Evolutionary conservation across 2,888 invertebrate genomes (phyloP).

Genomic region (Lomographa bimaculata): DNA sequence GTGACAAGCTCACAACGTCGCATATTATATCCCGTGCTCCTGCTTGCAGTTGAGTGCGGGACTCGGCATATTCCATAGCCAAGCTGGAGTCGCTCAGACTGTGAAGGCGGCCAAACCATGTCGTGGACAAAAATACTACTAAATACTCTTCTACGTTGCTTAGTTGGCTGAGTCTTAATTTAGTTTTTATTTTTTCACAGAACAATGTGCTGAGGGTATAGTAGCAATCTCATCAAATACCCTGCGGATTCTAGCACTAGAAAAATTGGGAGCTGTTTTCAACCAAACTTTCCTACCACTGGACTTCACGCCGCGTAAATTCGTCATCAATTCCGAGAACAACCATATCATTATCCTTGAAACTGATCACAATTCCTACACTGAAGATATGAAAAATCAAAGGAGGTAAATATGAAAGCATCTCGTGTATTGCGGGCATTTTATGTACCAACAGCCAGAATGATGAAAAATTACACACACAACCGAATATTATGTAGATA

Average conservation of each 20-base stretch:
- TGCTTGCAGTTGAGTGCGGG: slow-evolving; percentile 75
- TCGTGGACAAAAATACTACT: slow-evolving; percentile 77
- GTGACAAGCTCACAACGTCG: slow-evolving; percentile 85
- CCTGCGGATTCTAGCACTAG: slow-evolving; percentile 97
- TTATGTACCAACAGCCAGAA: too few species aligned
- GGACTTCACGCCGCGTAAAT: slow-evolving; percentile 97
- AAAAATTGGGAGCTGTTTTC: slow-evolving; percentile 99
- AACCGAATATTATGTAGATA: slow-evolving; percentile 67
- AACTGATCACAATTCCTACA: slow-evolving; percentile 99
- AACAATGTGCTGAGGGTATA: slow-evolving; percentile 99
- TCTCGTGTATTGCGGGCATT: too few species aligned
- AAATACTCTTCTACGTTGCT: neutral
- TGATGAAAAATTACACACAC: slow-evolving; percentile 72
- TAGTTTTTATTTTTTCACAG: slow-evolving; percentile 60
- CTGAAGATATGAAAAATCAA: slow-evolving; percentile 97
- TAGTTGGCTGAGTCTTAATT: neutral
- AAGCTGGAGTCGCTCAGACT: slow-evolving; percentile 87
- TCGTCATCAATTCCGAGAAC: slow-evolving; percentile 95
- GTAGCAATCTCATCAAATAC: slow-evolving; percentile 99
- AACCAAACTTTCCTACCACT: slow-evolving; percentile 97
- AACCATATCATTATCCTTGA: slow-evolving; percentile 96
- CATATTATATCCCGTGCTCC: slow-evolving; percentile 81
- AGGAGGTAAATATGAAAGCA: slow-evolving; percentile 84
- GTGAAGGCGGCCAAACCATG: slow-evolving; percentile 89
- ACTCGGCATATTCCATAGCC: slow-evolving; percentile 90